Conservation (phyloP, 1,140 invertebrate genomes). For the Drosophila nigrodunni region DNA sequence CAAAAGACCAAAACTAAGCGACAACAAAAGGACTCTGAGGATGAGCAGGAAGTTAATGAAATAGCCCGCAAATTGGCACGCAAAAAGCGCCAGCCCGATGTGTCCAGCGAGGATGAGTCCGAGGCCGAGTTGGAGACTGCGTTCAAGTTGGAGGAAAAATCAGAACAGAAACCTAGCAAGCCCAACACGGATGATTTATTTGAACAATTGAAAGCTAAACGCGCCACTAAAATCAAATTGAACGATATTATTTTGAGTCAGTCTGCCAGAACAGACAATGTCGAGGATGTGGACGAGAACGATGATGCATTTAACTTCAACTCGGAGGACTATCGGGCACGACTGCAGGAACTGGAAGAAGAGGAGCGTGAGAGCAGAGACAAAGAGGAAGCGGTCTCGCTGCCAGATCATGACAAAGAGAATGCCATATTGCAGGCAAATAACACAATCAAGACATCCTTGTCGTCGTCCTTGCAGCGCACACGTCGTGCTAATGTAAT, state of each 20-base stretch:
- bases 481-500: constrained; percentile 84
- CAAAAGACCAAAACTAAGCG: constrained; percentile 44
- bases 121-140: constrained; percentile 6
- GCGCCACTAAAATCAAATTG: constrained; percentile 73
- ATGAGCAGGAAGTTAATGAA: constrained; percentile 63
- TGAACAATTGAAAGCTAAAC: constrained; percentile 81
- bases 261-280: constrained; percentile 39
- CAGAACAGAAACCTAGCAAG: constrained; percentile 20
- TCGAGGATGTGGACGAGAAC: constrained; percentile 27
- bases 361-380: constrained; percentile 26
- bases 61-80: constrained; percentile 67
- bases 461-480: constrained; percentile 63
- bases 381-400: constrained; percentile 6
- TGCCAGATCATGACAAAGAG: constrained; percentile 54
- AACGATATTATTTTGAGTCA: constrained; percentile 71
- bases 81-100: constrained; percentile 61
- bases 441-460: constrained; percentile 64
- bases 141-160: background rate
- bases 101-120: constrained; percentile 60
- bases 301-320: constrained; percentile 79
- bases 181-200: constrained; percentile 74
- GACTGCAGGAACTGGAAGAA: constrained; percentile 71
- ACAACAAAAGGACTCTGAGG: constrained; percentile 38
- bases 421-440: constrained; percentile 55
- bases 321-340: constrained; percentile 79